Evolutionary conservation across 2,113 vertebrate species (phyloP), one percentile per base, ranked within the genome.

Genomic region (Cichladusa arquata): DNA sequence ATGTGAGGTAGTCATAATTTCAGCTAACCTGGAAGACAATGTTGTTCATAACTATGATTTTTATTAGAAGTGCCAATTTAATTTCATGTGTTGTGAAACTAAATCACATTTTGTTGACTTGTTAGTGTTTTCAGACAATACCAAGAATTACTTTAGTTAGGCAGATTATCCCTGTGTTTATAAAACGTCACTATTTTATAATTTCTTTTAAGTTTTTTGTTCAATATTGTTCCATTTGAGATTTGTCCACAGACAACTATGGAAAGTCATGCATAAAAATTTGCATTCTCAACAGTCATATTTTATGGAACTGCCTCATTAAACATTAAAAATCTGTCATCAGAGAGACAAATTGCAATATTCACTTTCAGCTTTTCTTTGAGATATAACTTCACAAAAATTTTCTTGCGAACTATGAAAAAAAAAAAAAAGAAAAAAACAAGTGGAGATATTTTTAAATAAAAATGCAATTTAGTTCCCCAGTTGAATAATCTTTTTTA

Each of bases 261-360:
- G 76, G 56, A 58, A 95, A 96, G 16, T 86, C 66, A 95, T 69
- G 89, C 85, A 81, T 89, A 92, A 77, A 33, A 17, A 95, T 95
- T 87, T 96, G 33, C 62, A 88, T 94, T 94, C 70, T 95, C 81
- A 86, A 56, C 67, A 92, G 96, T 73, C 18, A 31, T 92, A 86
- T 93, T 81, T 93, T 91, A 92, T 95, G 93, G 86, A 97, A 96
- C 92, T 86, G 66, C 33, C 72, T 95, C 86, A 94, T 97, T 97
- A 97, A 96, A 95, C 86, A 96, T 97, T 85, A 94, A 82, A 96
- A 86, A 85, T 86, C 81, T 92, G 34, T 96, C 88, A 96, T 93
- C 44, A 85, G 78, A 94, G 94, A 93, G 25, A 42, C 50, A 73
- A 9, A 44, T 42, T 66, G n/a, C 89, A 77, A 48, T 93, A 44